Conservation (phyloP, 1,140 invertebrate species). For the Macrostomum lignano region DNA sequence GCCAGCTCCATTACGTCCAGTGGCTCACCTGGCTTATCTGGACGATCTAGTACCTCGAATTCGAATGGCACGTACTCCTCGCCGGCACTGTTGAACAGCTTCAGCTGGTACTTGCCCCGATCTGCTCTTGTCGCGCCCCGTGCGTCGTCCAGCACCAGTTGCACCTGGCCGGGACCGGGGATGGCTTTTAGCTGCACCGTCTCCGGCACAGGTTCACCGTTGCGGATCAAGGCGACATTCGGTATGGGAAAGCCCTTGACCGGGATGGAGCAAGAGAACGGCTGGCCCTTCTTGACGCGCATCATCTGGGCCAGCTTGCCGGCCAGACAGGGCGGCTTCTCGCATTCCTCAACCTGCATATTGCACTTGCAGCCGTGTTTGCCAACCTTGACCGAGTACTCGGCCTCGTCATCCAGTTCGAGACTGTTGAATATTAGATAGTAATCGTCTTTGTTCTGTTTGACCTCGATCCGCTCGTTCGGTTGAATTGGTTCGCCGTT, state of each 20-base stretch:
- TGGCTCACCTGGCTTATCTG: slow-evolving; percentile 65
- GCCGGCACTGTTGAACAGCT: slow-evolving; percentile 11
- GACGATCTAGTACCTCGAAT: slow-evolving; percentile 32
- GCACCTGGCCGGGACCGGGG: slow-evolving; percentile 6
- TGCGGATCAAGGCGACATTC: slow-evolving; percentile 19
- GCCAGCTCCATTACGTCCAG: slow-evolving; percentile 68
- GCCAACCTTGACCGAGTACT: slow-evolving; percentile 22
- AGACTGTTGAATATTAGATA: slow-evolving; percentile 17
- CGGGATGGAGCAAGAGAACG: slow-evolving; percentile 6
- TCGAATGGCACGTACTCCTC: slow-evolving; percentile 9
- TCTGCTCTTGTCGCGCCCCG: slow-evolving; percentile 7
- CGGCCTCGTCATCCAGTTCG: slow-evolving; percentile 15
- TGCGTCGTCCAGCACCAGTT: slow-evolving; percentile 15
- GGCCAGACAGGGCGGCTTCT: slow-evolving; percentile 4
- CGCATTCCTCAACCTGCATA: slow-evolving; percentile 13
- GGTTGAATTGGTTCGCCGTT: slow-evolving; percentile 54
- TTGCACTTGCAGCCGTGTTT: slow-evolving; percentile 16
- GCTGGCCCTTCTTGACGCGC: slow-evolving; percentile 10
- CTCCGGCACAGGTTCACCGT: slow-evolving; percentile 50
- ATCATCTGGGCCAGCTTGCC: not conserved
- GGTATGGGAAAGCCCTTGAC: slow-evolving; percentile 18
- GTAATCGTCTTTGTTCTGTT: slow-evolving; percentile 16
- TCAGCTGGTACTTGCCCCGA: slow-evolving; percentile 11
- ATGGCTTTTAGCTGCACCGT: slow-evolving; percentile 35
- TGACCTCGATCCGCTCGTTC: slow-evolving; percentile 32